These are phyloP conservation scores for Anolis carolinensis DNA, from an alignment of 2,113 vertebrate genomes.

Conservation along the genomic window DNA sequence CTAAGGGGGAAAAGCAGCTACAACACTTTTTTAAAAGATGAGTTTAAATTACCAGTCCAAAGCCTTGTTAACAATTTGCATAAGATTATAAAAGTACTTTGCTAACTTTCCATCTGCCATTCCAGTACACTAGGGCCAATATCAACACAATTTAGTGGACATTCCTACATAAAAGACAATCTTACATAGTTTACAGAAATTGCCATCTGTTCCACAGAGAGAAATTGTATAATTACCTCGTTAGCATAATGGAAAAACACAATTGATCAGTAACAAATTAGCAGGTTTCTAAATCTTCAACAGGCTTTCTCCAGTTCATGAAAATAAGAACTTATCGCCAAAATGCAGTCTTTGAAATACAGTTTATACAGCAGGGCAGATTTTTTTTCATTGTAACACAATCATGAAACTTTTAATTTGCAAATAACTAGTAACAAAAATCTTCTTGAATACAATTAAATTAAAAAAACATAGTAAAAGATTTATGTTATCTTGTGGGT, in stretches of 20 bases:
- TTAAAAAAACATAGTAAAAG: not conserved
- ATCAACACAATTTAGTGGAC: not conserved
- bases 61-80: not conserved
- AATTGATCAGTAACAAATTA: not conserved
- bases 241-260: not conserved
- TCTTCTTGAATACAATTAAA: not conserved
- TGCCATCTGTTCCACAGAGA: not conserved
- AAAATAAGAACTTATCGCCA: not conserved
- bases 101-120: not conserved
- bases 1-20: not conserved
- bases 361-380: not conserved
- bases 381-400: not conserved
- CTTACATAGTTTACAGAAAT: not conserved
- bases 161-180: constrained; percentile 9
- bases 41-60: not conserved
- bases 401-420: not conserved
- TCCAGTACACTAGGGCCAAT: not conserved
- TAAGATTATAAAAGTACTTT: not conserved
- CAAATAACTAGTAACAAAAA: constrained; percentile 9
- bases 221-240: not conserved
- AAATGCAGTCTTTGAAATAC: not conserved
- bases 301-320: not conserved
- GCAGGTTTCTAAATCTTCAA: not conserved
- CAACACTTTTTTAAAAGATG: not conserved
- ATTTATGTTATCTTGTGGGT: not conserved